phyloP scores from a whole-genome alignment of 2,113 vertebrate species.

The Crotalus tigris region DNA sequence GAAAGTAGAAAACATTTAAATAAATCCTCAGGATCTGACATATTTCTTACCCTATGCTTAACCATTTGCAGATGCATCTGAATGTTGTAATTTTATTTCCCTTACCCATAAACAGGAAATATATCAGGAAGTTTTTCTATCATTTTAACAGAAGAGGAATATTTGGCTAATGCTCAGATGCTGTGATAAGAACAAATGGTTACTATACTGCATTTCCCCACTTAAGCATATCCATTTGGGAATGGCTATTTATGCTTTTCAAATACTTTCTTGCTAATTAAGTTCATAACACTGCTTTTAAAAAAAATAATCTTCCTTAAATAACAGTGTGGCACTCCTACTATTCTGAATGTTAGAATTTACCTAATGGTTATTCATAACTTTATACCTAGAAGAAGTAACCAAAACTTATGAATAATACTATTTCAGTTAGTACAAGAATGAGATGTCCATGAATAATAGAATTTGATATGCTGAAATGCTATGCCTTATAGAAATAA shows the following conservation, averaged over 20 bases:
- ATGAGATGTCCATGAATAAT: background rate
- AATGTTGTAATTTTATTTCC: constrained; percentile 70
- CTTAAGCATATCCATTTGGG: constrained; percentile 55
- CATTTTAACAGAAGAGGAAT: constrained; percentile 66
- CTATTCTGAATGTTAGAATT: background rate
- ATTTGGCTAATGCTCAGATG: constrained; percentile 67
- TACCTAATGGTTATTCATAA: background rate
- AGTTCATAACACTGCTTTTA: constrained; percentile 7
- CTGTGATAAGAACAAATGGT: constrained; percentile 64
- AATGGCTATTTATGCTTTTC: constrained; percentile 42
- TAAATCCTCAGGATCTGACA: constrained; percentile 17
- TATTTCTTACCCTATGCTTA: constrained; percentile 37
- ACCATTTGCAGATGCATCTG: constrained; percentile 44
- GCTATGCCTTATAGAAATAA: background rate
- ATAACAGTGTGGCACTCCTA: background rate
- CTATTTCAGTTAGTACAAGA: background rate
- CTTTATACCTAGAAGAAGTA: background rate
- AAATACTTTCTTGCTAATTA: constrained; percentile 54
- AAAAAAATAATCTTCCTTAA: constrained; percentile 28
- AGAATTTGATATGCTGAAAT: background rate
- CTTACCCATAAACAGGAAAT: constrained; percentile 66
- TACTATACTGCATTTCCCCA: constrained; percentile 52
- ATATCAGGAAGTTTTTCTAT: constrained; percentile 67
- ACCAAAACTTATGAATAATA: background rate
- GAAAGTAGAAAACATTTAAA: background rate